Base-by-base conservation (phyloP, 1,140 invertebrate species). In the Mycetomoellerius zeteki region DNA sequence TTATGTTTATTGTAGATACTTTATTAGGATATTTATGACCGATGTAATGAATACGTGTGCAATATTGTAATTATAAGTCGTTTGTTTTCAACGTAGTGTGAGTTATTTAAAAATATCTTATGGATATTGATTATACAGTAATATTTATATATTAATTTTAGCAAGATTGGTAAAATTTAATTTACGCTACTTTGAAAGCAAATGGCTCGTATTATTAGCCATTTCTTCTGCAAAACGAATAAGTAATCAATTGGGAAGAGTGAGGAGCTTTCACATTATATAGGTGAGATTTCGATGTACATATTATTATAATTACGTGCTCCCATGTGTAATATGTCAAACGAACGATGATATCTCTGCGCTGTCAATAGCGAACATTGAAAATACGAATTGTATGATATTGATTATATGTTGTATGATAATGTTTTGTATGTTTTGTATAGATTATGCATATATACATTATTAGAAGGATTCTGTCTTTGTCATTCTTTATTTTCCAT, bases 391-490 rank as follows among this genome's bases (percentile, higher is more conserved):
- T 88, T 90, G 54, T 91, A 91, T 56, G 12, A 86, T 90, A 90
- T 90, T 73, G 24, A 47, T 72, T 75, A 58, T 67, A 91, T 78
- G 86, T 89, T 93, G 88, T 91, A 89, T 88, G 90, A 91, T 90
- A 87, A 88, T 73, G 86, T 91, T 90, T 90, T 90, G 88, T 91
- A 89, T 65, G 19, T 65, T 65, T 67, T 69, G 65, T 50, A 69
- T 76, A 90, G 69, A 91, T 85, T 43, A 88, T 67, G 52, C 77
- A 50, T 69, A 80, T 58, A 75, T 52, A 80, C 30, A 77, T 56
- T 81, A 47, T 56, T 65, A 21, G 19, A 81, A 58, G 54, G 33
- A 60, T 81, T 47, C 43, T 37, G 37, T 75, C 50, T 86, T 80
- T 19, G 19, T 69, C 10, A 27, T 69, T 16, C 14, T 33, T 43